Evolutionary conservation across 2,113 vertebrate species (phyloP).

Genomic region (Eulacestoma nigropectus): DNA sequence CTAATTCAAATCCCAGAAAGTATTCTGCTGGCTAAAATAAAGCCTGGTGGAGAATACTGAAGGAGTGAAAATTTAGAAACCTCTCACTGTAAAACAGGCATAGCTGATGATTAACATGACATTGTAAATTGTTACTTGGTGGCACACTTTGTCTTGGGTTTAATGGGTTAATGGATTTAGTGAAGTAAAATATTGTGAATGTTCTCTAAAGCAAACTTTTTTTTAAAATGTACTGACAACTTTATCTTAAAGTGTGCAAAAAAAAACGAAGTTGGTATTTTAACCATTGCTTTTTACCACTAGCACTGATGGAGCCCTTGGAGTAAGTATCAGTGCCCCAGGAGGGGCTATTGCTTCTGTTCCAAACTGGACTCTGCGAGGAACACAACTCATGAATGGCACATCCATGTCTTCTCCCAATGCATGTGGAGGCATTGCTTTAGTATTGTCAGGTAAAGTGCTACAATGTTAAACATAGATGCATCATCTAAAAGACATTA

Average conservation of each 20-base stretch:
- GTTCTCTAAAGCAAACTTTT: not conserved
- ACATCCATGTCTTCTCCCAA: constrained; percentile 99
- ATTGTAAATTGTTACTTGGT: not conserved
- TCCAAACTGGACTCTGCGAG: constrained; percentile 96
- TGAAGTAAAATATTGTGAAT: not conserved
- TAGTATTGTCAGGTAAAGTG: constrained; percentile 89
- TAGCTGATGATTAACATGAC: not conserved
- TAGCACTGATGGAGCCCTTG: constrained; percentile 92
- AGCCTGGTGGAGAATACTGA: not conserved
- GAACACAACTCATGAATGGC: constrained; percentile 97
- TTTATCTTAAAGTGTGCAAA: not conserved
- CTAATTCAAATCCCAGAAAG: not conserved
- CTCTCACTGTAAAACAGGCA: not conserved
- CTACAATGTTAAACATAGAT: not conserved
- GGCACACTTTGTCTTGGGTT: not conserved
- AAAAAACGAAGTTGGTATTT: not conserved
- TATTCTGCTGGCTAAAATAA: not conserved
- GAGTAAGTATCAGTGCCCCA: constrained; percentile 95
- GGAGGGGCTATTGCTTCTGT: constrained; percentile 98
- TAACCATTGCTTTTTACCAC: not conserved
- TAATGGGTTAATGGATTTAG: not conserved
- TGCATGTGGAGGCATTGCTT: constrained; percentile 93
- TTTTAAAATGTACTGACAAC: not conserved
- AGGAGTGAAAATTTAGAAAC: not conserved
- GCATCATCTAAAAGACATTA: not conserved